Conservation (phyloP, 2,888 invertebrate species). For the Vesta saturnalis region DNA sequence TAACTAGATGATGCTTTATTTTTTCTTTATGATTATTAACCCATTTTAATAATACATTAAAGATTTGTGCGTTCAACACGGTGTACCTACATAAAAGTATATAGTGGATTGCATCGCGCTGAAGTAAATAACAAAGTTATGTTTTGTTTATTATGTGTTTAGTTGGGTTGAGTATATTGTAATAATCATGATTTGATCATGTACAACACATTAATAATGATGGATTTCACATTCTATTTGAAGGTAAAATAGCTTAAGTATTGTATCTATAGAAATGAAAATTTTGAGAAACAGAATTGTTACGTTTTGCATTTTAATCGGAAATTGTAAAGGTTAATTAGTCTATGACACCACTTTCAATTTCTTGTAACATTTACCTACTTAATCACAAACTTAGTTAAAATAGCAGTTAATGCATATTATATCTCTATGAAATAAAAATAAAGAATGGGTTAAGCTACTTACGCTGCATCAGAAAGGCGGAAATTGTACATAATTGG, state of each 20-base stretch:
- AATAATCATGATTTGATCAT: constrained; percentile 36
- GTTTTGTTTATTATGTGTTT: not conserved
- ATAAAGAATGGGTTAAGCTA: too few species aligned
- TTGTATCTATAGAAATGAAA: too few species aligned
- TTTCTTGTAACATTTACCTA: not conserved
- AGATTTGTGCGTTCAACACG: too few species aligned
- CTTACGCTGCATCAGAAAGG: too few species aligned
- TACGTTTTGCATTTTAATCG: too few species aligned
- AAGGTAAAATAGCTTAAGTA: too few species aligned
- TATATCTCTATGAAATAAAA: too few species aligned
- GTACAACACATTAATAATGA: constrained; percentile 30
- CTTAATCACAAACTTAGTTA: not conserved
- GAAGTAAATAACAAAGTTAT: not conserved
- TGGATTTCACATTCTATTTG: constrained; percentile 24
- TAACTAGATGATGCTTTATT: constrained; percentile 28
- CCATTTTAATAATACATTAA: not conserved
- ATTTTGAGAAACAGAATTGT: too few species aligned
- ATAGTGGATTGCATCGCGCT: not conserved
- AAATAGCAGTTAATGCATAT: not conserved
- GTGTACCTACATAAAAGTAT: too few species aligned
- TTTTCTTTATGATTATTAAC: constrained; percentile 16
- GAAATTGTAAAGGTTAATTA: not conserved
- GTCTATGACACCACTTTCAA: not conserved
- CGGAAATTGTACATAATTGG: too few species aligned
- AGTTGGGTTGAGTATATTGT: not conserved